Percentiles rank a stretch among this genome's conserved stretches.
These are phyloP conservation scores for Lapara coniferarum DNA, from an alignment of 2,888 invertebrate species.

Conservation along the genomic window DNA sequence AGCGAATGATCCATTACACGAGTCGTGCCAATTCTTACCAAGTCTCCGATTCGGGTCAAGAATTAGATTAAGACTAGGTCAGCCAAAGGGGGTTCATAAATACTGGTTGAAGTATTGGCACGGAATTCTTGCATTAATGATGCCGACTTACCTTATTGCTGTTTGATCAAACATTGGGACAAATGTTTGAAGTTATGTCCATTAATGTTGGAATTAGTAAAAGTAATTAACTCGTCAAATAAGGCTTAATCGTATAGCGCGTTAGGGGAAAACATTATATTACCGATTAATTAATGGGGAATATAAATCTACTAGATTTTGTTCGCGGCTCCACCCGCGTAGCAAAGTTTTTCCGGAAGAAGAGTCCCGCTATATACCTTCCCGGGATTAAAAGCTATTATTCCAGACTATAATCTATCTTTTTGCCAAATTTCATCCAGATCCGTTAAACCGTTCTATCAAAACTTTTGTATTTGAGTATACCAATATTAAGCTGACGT, in stretches of 20 bases:
- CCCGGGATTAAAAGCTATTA: no score
- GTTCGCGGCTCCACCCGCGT: no score
- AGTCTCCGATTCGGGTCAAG: slow-evolving; percentile 49
- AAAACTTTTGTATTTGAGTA: no score
- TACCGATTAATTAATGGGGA: no score
- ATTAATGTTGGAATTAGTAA: not conserved
- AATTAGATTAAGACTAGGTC: slow-evolving; percentile 55
- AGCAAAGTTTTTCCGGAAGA: no score
- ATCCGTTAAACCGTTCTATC: no score
- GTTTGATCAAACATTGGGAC: slow-evolving; percentile 12
- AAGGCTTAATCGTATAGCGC: not conserved
- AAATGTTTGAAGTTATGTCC: slow-evolving; percentile 16
- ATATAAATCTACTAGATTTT: no score
- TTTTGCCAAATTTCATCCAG: no score
- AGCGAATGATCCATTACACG: slow-evolving; percentile 21
- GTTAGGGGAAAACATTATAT: no score
- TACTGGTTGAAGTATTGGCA: slow-evolving; percentile 58
- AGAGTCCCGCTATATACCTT: no score
- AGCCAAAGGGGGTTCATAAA: slow-evolving; percentile 49
- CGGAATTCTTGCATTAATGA: slow-evolving; percentile 78
- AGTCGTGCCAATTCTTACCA: slow-evolving; percentile 36
- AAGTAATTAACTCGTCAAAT: not conserved
- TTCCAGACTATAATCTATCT: no score
- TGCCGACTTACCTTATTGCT: slow-evolving; percentile 28
- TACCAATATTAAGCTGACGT: no score